Conservation (phyloP, 2,113 vertebrate species). For the Haplochromis vanheusdeni region DNA sequence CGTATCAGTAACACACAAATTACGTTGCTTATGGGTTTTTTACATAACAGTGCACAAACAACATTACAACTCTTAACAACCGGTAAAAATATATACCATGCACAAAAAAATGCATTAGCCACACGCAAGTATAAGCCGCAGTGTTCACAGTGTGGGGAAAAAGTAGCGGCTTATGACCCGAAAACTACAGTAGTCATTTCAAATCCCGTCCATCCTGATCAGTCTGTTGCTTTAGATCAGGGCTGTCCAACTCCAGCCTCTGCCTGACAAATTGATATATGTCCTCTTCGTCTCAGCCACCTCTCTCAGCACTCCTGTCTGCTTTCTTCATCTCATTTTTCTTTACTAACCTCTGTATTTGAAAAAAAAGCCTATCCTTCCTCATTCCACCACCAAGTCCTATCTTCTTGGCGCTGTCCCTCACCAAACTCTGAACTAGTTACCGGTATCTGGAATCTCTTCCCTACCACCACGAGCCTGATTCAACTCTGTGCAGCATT, state of each 20-base stretch:
- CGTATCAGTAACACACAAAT: background rate
- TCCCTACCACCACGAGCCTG: background rate
- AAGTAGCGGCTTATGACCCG: background rate
- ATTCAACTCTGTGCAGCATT: background rate
- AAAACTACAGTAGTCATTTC: background rate
- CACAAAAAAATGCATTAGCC: no score
- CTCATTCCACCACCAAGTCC: background rate
- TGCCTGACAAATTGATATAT: background rate
- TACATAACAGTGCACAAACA: background rate
- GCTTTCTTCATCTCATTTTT: background rate
- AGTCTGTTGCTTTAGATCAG: background rate
- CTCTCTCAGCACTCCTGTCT: background rate
- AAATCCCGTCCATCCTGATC: background rate
- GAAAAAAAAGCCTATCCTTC: background rate
- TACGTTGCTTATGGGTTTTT: accelerated
- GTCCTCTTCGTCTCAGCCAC: background rate
- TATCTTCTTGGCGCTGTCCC: background rate
- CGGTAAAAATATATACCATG: background rate
- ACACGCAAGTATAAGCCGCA: no score
- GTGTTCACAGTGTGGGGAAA: no score
- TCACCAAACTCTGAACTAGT: background rate
- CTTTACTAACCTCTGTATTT: background rate
- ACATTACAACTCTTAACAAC: background rate
- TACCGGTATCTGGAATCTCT: background rate
- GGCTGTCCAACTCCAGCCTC: background rate